A percentile compares a stretch with the other conserved stretches of the same genome.
Evolutionary conservation across 2,888 invertebrate genomes (phyloP).

Genomic region (Latheticus oryzae): DNA sequence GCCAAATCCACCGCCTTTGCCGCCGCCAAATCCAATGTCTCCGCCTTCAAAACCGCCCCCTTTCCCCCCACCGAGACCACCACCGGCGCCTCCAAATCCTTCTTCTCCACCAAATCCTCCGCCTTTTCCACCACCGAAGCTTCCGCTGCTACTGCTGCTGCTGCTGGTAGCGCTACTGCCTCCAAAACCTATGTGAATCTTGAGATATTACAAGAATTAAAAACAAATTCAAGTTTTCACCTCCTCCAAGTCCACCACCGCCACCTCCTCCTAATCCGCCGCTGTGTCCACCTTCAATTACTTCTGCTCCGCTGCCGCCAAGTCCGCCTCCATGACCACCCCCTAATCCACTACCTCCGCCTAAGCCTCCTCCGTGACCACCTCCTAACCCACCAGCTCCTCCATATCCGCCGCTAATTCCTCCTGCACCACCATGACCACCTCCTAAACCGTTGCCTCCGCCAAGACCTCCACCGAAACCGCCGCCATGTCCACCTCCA

Average conservation of each 20-base stretch:
- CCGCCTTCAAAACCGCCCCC: constrained; percentile 11
- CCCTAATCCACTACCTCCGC: constrained; percentile 14
- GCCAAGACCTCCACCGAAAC: constrained; percentile 47
- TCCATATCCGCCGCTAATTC: constrained; percentile 55
- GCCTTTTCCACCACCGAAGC: constrained; percentile 21
- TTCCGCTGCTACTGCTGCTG: constrained; percentile 6
- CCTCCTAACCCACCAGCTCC: constrained; percentile 30
- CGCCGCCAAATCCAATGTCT: constrained; percentile 18
- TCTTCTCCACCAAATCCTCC: constrained; percentile 9
- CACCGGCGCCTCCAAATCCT: constrained; percentile 10
- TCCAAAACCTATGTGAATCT: constrained; percentile 10
- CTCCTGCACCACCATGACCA: constrained; percentile 60
- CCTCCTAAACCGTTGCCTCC: constrained; percentile 64
- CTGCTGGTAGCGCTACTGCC: constrained; percentile 6
- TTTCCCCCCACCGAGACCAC: constrained; percentile 4
- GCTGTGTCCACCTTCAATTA: constrained; percentile 16
- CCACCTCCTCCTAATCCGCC: constrained; percentile 23
- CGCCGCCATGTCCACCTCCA: constrained; percentile 25
- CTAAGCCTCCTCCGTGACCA: constrained; percentile 14
- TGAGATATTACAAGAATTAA: background rate
- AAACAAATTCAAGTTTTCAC: constrained; percentile 1
- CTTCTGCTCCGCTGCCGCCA: constrained; percentile 21
- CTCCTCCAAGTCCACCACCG: constrained; percentile 9
- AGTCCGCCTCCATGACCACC: constrained; percentile 15
- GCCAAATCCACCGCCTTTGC: constrained; percentile 32